Base-by-base conservation (phyloP, 2,888 invertebrate species). In the Eudemis profundana region DNA sequence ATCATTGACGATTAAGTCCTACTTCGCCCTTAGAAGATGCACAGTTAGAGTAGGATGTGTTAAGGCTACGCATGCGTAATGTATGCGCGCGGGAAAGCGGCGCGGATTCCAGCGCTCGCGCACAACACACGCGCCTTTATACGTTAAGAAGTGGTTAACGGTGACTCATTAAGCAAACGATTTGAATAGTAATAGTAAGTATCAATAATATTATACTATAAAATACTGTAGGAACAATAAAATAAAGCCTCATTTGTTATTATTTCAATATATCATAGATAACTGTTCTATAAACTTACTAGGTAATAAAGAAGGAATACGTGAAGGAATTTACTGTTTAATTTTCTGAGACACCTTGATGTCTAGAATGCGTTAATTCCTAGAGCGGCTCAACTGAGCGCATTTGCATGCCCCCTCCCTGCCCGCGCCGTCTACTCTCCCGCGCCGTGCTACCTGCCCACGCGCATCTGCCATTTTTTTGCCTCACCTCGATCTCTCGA, bases 401-500 rank as follows among this genome's bases (percentile, higher is more conserved):
- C 69, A 83, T 81, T 81, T 81, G 84, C 83, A 82, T 84, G 83
- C 78, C 33, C 44, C 54, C 54, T 71, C 69, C 21, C 51, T 29
- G 33, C 3, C 5, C 50, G 23, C 27, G 29, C 50, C 33, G 29
- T 15, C 56, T n/a, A n/a, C n/a, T 15, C 47, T 21, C 38, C 70
- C 33, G 42, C 17, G 50, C 44, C 38, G 67, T 71, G 73, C 79
- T 85, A 85, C 86, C 85, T 84, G 86, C 82, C 79, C 78, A 68
- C 72, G 70, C 78, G 80, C 85, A 85, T 82, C 85, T 82, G 83
- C 74, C 67, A 69, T 78, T 80, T 77, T 78, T 76, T 71, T 54
- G 63, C 66, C 70, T 53, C 73, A 64, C 68, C 72, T 70, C 68
- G 72, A 72, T 61, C 61, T 51, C 51, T 68, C 70, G 70, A 67